Evolutionary conservation across 2,888 invertebrate species (phyloP).

Genomic region (Ceratothoa steindachneri): DNA sequence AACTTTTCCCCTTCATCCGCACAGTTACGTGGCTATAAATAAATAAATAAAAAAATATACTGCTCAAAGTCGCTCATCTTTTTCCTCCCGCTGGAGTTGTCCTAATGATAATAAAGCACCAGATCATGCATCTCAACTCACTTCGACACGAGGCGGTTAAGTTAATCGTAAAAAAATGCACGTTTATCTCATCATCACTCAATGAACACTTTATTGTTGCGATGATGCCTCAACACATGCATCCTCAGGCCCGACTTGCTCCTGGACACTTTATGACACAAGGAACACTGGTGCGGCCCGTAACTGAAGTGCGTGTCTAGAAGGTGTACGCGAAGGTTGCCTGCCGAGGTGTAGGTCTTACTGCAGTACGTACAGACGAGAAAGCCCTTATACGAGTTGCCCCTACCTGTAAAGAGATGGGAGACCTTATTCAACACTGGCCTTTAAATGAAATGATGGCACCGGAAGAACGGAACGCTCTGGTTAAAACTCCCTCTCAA

Average conservation of each 20-base stretch:
- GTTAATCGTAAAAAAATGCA: neutral
- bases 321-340: conserved; percentile 47
- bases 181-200: neutral
- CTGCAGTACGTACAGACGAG: conserved; percentile 45
- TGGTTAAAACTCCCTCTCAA: neutral
- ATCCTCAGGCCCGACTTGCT: conserved; percentile 47
- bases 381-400: conserved; percentile 42
- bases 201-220: conserved; percentile 23
- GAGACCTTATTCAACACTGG: conserved; percentile 33
- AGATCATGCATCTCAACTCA: neutral
- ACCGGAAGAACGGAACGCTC: neutral
- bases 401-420: conserved; percentile 48
- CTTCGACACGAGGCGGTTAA: neutral
- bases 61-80: neutral
- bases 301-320: conserved; percentile 43
- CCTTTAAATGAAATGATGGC: neutral
- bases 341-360: conserved; percentile 45
- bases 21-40: too few species aligned
- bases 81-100: neutral
- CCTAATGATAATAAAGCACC: neutral
- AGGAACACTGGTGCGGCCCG: conserved; percentile 43
- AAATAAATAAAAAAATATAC: neutral
- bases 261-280: conserved; percentile 46
- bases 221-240: conserved; percentile 46
- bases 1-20: too few species aligned